A percentile compares a stretch with the other conserved stretches of the same genome.
Evolutionary conservation across 2,797 vertebrate genomes (phyloP).

Genomic region (Chaetophractus vellerosus): DNA sequence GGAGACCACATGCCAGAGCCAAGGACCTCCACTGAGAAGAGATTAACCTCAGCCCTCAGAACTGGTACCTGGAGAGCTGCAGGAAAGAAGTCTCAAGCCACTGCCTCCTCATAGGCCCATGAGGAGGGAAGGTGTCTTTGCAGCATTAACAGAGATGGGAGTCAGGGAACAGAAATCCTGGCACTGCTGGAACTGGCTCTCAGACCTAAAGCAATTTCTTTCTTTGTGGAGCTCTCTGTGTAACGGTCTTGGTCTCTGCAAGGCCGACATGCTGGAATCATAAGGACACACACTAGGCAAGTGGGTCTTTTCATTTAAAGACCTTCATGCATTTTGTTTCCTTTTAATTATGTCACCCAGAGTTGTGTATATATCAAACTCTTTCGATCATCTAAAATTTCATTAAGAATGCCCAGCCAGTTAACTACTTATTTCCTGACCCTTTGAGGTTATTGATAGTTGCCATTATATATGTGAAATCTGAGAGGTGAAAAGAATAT

Average conservation of each 20-base stretch:
- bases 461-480: not conserved
- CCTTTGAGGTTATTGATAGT: not conserved
- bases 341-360: not conserved
- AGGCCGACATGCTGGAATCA: not conserved
- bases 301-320: not conserved
- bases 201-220: not conserved
- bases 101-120: fast-evolving
- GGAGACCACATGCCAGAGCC: not conserved
- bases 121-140: not conserved
- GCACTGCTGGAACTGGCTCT: not conserved
- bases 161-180: not conserved
- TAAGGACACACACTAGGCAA: not conserved
- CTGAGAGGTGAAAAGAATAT: not conserved
- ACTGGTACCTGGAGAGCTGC: not conserved
- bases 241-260: not conserved
- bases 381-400: not conserved
- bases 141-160: not conserved
- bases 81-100: not conserved
- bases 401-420: not conserved
- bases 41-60: not conserved
- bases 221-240: too few relatives aligned
- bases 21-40: not conserved
- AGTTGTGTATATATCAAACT: too few relatives aligned
- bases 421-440: not conserved
- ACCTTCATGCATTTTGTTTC: not conserved